Evolutionary conservation across 2,797 vertebrate species (phyloP).

Genomic region (Clarias fuscus): DNA sequence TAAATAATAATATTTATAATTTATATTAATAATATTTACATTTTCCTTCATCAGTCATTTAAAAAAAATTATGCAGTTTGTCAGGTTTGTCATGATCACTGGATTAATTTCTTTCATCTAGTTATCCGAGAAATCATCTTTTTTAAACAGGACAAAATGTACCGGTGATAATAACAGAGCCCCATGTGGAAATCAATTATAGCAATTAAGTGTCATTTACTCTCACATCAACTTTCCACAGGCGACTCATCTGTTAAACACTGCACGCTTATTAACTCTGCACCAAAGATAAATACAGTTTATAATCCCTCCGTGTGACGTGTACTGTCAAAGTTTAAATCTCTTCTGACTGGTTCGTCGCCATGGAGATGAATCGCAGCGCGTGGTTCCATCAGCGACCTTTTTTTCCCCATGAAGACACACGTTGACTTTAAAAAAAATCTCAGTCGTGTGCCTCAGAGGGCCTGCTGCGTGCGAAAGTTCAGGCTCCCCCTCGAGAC

Average conservation of each 20-base stretch:
- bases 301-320: background rate
- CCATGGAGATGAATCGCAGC: slow-evolving; percentile 69
- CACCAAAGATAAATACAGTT: background rate
- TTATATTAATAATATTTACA: too few relatives aligned
- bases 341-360: slow-evolving; percentile 53
- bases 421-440: slow-evolving; percentile 1
- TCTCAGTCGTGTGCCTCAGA: slow-evolving; percentile 2
- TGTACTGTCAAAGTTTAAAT: slow-evolving; percentile 15
- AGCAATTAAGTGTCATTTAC: slow-evolving; percentile 23
- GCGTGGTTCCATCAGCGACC: slow-evolving; percentile 61
- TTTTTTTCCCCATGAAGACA: slow-evolving; percentile 37
- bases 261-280: slow-evolving; percentile 21
- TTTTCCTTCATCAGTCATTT: background rate
- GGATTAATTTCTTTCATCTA: background rate
- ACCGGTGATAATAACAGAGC: background rate
- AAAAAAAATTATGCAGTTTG: background rate
- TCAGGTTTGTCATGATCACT: background rate
- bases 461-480: slow-evolving; percentile 6
- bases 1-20: too few relatives aligned
- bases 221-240: background rate
- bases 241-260: slow-evolving; percentile 15
- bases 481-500: slow-evolving; percentile 7
- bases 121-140: background rate
- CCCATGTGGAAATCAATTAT: background rate
- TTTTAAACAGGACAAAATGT: background rate